phyloP scores from a whole-genome alignment of 2,113 vertebrate genomes.

The Dasypus novemcinctus region DNA sequence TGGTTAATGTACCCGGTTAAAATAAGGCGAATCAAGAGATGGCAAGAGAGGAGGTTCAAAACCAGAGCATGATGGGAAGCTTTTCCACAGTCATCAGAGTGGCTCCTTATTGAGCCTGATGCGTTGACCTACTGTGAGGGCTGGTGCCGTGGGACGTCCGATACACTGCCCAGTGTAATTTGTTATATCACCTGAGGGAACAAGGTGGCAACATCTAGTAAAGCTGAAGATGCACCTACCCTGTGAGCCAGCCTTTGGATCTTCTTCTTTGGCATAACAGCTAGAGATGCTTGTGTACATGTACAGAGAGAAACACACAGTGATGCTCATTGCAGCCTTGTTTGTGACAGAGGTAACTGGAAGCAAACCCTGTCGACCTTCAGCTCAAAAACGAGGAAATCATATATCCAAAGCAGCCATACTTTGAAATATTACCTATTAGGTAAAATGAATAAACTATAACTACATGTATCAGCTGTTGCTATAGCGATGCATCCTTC shows the following conservation, averaged over 20 bases:
- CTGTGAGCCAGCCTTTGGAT: background rate
- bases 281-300: background rate
- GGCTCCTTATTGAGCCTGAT: background rate
- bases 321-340: background rate
- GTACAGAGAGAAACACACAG: background rate
- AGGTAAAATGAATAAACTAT: background rate
- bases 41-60: background rate
- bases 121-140: background rate
- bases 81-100: background rate
- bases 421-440: background rate
- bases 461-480: background rate
- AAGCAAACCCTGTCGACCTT: background rate
- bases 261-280: background rate
- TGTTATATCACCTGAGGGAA: background rate
- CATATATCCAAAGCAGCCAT: background rate
- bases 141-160: background rate
- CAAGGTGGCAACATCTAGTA: background rate
- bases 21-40: background rate
- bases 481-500: background rate
- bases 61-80: background rate
- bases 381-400: background rate
- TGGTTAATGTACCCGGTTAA: background rate
- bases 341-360: background rate
- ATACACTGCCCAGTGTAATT: accelerated
- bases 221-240: background rate